A percentile compares a stretch with the other conserved stretches of the same genome.
These are phyloP conservation scores for Stichopus horrens DNA, from an alignment of 53 echinoderm and acorn worm species.

Conservation along the genomic window DNA sequence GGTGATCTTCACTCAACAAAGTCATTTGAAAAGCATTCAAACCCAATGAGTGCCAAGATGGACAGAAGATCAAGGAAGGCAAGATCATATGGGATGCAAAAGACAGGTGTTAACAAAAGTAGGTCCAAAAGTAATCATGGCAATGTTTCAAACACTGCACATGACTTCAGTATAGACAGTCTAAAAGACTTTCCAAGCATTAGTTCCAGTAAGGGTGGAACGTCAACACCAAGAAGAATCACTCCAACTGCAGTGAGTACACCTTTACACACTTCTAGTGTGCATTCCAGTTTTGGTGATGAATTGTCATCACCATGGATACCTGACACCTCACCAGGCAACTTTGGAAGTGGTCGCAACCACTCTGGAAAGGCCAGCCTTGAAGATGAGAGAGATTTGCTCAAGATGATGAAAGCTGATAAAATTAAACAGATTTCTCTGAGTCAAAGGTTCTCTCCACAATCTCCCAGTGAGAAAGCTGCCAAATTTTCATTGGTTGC, in stretches of 20 bases:
- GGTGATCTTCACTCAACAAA: neutral
- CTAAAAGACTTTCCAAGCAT: slow-evolving; percentile 79
- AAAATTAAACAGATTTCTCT: neutral
- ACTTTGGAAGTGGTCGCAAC: neutral
- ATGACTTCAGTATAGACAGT: slow-evolving; percentile 66
- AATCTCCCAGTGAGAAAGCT: slow-evolving; percentile 10
- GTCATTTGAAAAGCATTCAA: neutral
- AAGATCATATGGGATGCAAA: neutral
- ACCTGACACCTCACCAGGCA: neutral
- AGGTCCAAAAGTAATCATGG: neutral
- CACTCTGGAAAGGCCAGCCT: slow-evolving; percentile 42
- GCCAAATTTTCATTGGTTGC: neutral
- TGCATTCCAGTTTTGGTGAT: slow-evolving; percentile 23
- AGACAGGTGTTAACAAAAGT: neutral
- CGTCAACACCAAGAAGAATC: slow-evolving; percentile 72
- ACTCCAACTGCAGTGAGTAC: slow-evolving; percentile 76
- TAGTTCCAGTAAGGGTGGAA: slow-evolving; percentile 25
- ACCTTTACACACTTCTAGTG: neutral
- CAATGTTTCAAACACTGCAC: neutral
- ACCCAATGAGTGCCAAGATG: neutral
- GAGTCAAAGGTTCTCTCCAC: neutral
- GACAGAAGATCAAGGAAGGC: slow-evolving; percentile 2
- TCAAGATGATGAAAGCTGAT: slow-evolving; percentile 63
- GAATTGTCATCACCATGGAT: neutral
- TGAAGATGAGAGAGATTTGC: slow-evolving; percentile 79